Conservation (phyloP, 2,888 invertebrate species). For the Leptinotarsa haldemani region DNA sequence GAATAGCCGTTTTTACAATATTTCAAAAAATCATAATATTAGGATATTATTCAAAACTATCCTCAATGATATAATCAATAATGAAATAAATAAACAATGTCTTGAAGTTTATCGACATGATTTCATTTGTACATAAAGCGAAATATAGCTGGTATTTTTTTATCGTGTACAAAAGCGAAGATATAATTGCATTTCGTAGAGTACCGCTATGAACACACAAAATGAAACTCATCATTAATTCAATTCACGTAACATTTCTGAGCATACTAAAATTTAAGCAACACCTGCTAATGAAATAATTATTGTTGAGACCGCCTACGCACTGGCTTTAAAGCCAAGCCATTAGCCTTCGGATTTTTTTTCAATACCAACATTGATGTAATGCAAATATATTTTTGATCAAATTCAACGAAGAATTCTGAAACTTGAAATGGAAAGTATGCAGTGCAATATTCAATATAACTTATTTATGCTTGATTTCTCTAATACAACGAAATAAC, state of each 20-base stretch:
- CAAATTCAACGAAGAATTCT: background rate
- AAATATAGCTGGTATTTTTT: too few species aligned
- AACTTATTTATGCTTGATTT: background rate
- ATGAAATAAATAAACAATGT: too few species aligned
- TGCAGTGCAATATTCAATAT: background rate
- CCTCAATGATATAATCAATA: too few species aligned
- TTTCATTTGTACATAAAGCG: too few species aligned
- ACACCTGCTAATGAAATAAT: slow-evolving; percentile 12
- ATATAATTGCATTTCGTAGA: background rate
- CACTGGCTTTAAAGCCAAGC: background rate
- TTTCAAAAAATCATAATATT: too few species aligned
- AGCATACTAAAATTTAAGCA: background rate
- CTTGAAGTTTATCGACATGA: too few species aligned
- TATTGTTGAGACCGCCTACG: slow-evolving; percentile 1
- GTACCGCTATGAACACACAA: background rate
- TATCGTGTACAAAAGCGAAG: background rate
- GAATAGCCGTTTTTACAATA: too few species aligned
- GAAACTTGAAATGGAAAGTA: background rate
- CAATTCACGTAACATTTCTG: slow-evolving; percentile 13
- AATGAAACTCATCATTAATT: background rate
- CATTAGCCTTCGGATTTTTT: background rate
- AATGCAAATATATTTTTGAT: background rate
- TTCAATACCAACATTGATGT: background rate
- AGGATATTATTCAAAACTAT: too few species aligned
- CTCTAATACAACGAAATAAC: background rate